Evolutionary conservation across 2,113 vertebrate species (phyloP), one percentile per base, ranked within the genome.

Genomic region (Climacteris rufus): DNA sequence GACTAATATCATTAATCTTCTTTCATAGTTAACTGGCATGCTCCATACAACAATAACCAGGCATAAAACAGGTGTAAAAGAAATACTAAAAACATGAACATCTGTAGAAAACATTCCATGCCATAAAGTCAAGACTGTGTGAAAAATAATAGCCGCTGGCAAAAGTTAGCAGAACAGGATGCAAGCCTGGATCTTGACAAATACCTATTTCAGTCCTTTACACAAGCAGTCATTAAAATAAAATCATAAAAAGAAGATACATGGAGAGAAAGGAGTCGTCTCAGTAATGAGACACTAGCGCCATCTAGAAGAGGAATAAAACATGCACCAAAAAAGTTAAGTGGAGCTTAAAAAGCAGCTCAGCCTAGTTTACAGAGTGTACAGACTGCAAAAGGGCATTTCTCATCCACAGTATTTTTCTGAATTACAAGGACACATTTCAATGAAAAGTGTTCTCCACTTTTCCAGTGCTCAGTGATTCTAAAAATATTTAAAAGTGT

Each of bases 251-350:
- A 84, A 37, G 13, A 35, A 63, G 24, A 40, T 61, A 13, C 53
- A 10, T 1, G 22, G 25, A 37, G 70, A 65, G 44, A 39, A 66
- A 66, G 77, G 31, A 64, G 28, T 22, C 0, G 0, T 22, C n/a
- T 70, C 68, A 70, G 85, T 13, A 86, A 77, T 4, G 75, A 83
- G 90, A 52, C 92, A 20, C 80, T 95, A 89, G 96, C 94, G 92
- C 95, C 96, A 96, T 70, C 96, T 97, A 96, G 92, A 90, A 96
- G 95, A 90, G 35, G 64, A 95, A 96, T 42, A 64, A 40, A 90
- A 80, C 30, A 61, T 0, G 2, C 66, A 76, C 8, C 13, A 5
- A 14, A 9, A 49, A 25, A 45, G 23, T 23, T 7, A 57, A 44
- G 25, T 17, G 27, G 24, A 68, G 33, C 45, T 39, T 13, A 42